These are phyloP conservation scores for Priocnemis perturbator DNA, from an alignment of 2,888 invertebrate species.

Conservation along the genomic window DNA sequence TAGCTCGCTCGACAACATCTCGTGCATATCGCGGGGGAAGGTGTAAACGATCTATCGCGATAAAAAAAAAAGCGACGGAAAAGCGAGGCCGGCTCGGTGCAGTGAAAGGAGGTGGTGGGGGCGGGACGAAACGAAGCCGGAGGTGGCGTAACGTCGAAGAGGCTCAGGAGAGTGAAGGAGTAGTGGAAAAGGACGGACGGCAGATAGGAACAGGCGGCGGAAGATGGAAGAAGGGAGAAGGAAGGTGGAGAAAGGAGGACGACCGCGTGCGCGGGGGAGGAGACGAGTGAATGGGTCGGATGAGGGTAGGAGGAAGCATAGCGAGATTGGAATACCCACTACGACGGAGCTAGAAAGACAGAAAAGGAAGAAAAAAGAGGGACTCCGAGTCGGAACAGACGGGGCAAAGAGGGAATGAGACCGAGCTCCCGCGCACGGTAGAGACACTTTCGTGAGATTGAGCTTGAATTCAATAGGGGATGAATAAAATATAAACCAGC, in stretches of 20 bases:
- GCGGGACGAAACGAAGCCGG: slow-evolving; percentile 24
- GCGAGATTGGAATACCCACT: slow-evolving; percentile 8
- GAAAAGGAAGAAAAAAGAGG: slow-evolving; percentile 18
- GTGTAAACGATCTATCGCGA: slow-evolving; percentile 25
- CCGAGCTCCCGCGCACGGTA: slow-evolving; percentile 1
- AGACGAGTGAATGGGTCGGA: not conserved
- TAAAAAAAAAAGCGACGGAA: slow-evolving; percentile 14
- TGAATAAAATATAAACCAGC: slow-evolving; percentile 74
- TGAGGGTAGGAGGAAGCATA: slow-evolving; percentile 5
- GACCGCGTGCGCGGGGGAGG: not conserved
- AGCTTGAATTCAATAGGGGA: slow-evolving; percentile 74
- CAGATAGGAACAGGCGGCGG: not conserved
- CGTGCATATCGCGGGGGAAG: not conserved
- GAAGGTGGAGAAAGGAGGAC: not conserved
- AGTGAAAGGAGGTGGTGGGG: slow-evolving; percentile 48
- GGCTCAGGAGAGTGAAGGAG: slow-evolving; percentile 36
- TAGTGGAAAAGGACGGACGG: slow-evolving; percentile 15
- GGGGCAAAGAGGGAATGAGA: slow-evolving; percentile 1
- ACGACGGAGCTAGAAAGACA: slow-evolving; percentile 9
- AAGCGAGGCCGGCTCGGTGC: slow-evolving; percentile 33
- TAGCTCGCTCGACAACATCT: slow-evolving; percentile 5
- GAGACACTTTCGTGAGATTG: slow-evolving; percentile 68
- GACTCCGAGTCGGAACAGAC: not conserved
- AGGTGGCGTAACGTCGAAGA: too few species aligned
- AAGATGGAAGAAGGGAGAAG: not conserved